Evolutionary conservation across 2,888 invertebrate genomes (phyloP).

Genomic region (Xestoiulus laeticollis): DNA sequence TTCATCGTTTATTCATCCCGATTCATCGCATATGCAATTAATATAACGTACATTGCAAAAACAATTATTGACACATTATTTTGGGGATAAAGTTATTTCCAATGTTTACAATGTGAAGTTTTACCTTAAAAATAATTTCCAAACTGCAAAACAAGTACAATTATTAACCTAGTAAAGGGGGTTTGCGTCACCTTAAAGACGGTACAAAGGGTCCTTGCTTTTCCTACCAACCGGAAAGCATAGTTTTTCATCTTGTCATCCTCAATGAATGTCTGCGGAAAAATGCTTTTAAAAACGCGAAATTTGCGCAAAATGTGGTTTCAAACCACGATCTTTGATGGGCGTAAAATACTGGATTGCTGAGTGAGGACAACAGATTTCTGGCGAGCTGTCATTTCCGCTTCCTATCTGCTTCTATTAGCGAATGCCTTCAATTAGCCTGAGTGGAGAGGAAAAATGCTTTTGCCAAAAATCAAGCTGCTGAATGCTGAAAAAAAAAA

Average conservation of each 20-base stretch:
- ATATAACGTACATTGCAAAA: too few relatives aligned
- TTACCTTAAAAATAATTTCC: too few relatives aligned
- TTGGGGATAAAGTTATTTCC: too few relatives aligned
- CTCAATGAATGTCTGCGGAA: background rate
- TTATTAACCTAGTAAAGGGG: too few relatives aligned
- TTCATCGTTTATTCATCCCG: too few relatives aligned
- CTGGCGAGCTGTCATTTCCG: slow-evolving; percentile 43
- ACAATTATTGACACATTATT: too few relatives aligned
- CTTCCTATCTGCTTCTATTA: slow-evolving; percentile 2
- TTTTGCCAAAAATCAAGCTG: slow-evolving; percentile 14
- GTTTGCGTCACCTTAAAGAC: too few relatives aligned
- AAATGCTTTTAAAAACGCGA: background rate
- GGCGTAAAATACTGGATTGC: background rate
- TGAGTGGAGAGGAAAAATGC: slow-evolving; percentile 14
- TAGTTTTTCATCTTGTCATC: background rate
- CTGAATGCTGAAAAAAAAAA: slow-evolving; percentile 5
- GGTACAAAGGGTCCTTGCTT: too few relatives aligned
- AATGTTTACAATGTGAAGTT: too few relatives aligned
- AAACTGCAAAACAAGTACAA: too few relatives aligned
- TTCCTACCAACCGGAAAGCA: too few relatives aligned
- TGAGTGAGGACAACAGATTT: slow-evolving; percentile 17
- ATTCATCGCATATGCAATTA: too few relatives aligned
- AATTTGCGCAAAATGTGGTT: background rate
- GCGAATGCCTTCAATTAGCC: slow-evolving; percentile 30
- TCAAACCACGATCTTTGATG: background rate